Evolutionary conservation across 2,797 vertebrate species (phyloP).

Genomic region (Siniperca scherzeri): DNA sequence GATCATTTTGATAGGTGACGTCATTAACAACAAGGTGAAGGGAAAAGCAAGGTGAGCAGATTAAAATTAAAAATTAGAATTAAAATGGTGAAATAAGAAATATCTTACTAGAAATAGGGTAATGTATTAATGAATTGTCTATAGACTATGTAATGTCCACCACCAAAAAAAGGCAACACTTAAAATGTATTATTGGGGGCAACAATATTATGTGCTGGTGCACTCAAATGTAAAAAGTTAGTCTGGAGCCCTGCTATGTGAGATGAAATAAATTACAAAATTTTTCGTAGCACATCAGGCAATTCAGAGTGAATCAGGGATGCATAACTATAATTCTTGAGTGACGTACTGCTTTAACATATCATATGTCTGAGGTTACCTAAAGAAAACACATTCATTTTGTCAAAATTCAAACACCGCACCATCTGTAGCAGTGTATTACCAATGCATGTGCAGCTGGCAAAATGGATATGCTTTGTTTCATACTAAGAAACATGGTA

Average conservation of each 20-base stretch:
- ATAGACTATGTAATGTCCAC: too few species aligned
- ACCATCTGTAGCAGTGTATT: background rate
- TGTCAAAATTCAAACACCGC: background rate
- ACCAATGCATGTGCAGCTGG: background rate
- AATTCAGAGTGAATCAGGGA: background rate
- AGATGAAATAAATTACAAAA: background rate
- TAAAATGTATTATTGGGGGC: too few species aligned
- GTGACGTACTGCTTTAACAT: background rate
- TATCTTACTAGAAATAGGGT: too few species aligned
- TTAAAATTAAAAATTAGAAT: too few species aligned
- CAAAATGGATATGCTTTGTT: background rate
- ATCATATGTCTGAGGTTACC: background rate
- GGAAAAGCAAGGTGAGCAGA: too few species aligned
- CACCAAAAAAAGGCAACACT: too few species aligned
- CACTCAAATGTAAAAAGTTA: too few species aligned
- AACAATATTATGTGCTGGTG: too few species aligned
- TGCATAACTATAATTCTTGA: background rate
- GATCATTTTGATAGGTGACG: too few species aligned
- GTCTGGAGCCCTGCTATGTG: background rate
- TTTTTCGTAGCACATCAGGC: background rate
- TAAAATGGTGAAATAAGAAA: too few species aligned
- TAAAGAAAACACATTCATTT: constrained; percentile 6
- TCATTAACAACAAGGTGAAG: too few species aligned
- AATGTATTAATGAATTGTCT: too few species aligned
- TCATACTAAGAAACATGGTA: background rate